Evolutionary conservation across 2,797 vertebrate genomes (phyloP).

Genomic region (Myiotriccus ornatus): DNA sequence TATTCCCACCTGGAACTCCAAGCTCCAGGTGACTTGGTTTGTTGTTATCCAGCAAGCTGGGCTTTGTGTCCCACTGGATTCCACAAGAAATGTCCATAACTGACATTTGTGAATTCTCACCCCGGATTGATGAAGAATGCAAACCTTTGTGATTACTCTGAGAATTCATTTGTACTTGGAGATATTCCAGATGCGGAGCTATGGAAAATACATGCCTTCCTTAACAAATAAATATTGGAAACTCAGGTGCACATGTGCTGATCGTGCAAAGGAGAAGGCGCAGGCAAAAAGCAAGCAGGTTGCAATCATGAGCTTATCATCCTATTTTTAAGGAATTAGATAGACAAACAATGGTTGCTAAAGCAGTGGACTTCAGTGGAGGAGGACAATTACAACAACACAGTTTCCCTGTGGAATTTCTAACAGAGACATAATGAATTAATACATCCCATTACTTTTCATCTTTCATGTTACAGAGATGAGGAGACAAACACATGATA

Average conservation of each 20-base stretch:
- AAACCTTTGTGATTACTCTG: neutral
- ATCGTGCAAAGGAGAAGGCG: neutral
- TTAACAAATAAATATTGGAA: neutral
- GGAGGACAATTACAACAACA: neutral
- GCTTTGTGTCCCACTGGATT: neutral
- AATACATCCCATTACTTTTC: neutral
- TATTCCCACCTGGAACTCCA: neutral
- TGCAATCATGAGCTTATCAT: neutral
- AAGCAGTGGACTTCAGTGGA: neutral
- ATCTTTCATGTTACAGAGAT: neutral
- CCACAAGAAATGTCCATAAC: neutral
- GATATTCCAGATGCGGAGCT: neutral
- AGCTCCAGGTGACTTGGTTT: rapidly evolving
- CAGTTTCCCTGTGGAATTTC: neutral
- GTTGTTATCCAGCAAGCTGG: neutral
- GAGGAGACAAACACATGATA: neutral
- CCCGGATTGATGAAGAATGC: neutral
- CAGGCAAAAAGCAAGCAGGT: neutral
- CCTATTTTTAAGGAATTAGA: neutral
- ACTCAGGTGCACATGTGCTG: neutral
- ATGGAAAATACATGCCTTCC: neutral
- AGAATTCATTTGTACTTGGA: neutral
- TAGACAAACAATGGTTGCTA: neutral
- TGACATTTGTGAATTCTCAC: neutral
- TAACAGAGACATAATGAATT: neutral